Evolutionary conservation across 1,140 invertebrate genomes (phyloP).

Genomic region (Gonatopus flavifemur): DNA sequence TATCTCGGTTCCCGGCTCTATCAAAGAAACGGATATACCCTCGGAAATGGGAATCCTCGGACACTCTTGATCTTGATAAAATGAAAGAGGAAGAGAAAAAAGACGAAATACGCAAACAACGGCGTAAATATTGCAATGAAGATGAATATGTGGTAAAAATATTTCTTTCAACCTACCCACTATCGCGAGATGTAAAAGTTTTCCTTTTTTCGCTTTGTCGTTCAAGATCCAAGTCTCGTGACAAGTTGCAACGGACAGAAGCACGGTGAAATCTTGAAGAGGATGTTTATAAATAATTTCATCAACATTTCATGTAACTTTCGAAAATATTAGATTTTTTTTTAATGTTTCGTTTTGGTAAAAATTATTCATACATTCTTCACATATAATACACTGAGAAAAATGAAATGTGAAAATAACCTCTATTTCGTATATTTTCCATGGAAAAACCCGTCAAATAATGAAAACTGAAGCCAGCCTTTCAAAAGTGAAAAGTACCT

Average conservation of each 20-base stretch:
- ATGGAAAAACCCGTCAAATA: too few relatives aligned
- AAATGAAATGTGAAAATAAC: too few relatives aligned
- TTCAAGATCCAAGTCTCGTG: constrained; percentile 70
- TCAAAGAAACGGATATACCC: constrained; percentile 71
- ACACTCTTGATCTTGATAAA: constrained; percentile 66
- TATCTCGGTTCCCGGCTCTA: constrained; percentile 67
- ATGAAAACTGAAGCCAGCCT: too few relatives aligned
- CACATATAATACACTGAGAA: too few relatives aligned
- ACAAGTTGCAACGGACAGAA: constrained; percentile 71
- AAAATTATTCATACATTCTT: too few relatives aligned
- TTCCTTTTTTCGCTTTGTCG: constrained; percentile 61
- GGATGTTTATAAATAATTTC: constrained; percentile 2
- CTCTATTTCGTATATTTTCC: too few relatives aligned
- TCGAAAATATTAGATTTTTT: too few relatives aligned
- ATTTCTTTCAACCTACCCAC: constrained; percentile 52
- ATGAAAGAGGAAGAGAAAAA: constrained; percentile 10
- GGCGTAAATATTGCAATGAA: background rate
- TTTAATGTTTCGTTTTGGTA: too few relatives aligned
- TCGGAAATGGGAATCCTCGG: constrained; percentile 66
- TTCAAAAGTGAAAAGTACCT: too few relatives aligned
- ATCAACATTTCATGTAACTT: background rate
- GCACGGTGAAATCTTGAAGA: constrained; percentile 65
- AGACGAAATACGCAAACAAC: background rate
- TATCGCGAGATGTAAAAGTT: constrained; percentile 68
- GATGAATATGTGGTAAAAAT: background rate